Evolutionary conservation across 2,113 vertebrate species (phyloP).

Genomic region (Semnornis frantzii): DNA sequence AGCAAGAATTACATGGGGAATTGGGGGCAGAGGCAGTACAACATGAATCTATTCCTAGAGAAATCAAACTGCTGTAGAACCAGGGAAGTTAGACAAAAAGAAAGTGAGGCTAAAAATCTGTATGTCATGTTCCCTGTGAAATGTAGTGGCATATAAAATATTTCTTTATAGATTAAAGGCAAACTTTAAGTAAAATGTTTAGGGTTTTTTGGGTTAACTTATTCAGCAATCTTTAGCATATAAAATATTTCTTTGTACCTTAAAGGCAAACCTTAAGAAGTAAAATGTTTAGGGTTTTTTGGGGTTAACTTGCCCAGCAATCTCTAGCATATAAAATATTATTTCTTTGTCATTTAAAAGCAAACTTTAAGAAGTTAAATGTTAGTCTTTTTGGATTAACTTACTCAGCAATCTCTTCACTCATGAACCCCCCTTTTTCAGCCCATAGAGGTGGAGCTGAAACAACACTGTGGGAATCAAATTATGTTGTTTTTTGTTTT

Average conservation of each 20-base stretch:
- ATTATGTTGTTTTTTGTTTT: background rate
- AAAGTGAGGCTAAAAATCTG: background rate
- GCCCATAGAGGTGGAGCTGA: background rate
- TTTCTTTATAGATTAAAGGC: background rate
- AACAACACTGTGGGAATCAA: background rate
- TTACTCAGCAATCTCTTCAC: background rate
- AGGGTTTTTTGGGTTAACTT: no score
- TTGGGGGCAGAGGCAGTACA: background rate
- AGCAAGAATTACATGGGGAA: background rate
- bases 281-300: no score
- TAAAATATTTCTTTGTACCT: no score
- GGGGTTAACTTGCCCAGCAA: no score
- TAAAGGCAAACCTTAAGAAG: no score
- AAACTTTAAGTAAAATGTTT: background rate
- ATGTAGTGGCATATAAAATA: background rate
- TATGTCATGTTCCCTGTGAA: background rate
- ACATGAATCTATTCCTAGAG: background rate
- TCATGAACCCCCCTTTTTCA: background rate
- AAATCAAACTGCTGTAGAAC: background rate
- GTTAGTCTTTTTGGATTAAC: no score
- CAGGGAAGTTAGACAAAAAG: rapidly evolving
- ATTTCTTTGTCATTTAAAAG: background rate
- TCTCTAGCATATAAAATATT: background rate
- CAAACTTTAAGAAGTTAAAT: background rate
- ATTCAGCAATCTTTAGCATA: no score